Conservation (phyloP, 1,140 invertebrate genomes). For the Caligus rogercresseyi region DNA sequence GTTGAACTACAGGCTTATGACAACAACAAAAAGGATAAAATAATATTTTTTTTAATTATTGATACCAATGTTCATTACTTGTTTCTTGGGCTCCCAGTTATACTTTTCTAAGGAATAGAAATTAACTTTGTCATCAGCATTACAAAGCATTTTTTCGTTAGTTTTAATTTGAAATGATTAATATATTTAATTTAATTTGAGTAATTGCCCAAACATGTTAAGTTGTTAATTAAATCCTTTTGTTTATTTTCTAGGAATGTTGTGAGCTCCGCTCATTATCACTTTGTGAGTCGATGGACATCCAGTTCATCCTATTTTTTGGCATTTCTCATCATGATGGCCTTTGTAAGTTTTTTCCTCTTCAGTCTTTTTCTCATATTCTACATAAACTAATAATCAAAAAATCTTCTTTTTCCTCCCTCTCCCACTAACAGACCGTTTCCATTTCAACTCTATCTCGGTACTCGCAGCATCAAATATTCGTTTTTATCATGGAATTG, state of each 20-base stretch:
- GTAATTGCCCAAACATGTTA: too few relatives aligned
- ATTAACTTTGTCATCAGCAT: conserved; percentile 2
- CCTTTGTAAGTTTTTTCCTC: conserved; percentile 69
- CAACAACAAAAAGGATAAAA: too few relatives aligned
- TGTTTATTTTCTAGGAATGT: conserved; percentile 54
- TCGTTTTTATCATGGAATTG: conserved; percentile 90
- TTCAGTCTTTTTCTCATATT: not conserved
- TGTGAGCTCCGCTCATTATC: conserved; percentile 93
- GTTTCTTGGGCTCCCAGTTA: too few relatives aligned
- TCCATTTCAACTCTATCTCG: conserved; percentile 92
- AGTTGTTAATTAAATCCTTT: too few relatives aligned
- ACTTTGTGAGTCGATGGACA: conserved; percentile 94
- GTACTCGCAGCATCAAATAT: conserved; percentile 98
- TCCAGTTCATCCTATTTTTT: conserved; percentile 75
- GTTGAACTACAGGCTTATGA: not conserved
- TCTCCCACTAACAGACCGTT: conserved; percentile 78
- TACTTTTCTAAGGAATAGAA: not conserved
- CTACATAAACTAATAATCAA: conserved; percentile 5
- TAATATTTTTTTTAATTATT: too few relatives aligned
- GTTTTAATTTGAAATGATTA: conserved; percentile 13
- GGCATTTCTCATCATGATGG: conserved; percentile 88
- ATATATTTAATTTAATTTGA: too few relatives aligned
- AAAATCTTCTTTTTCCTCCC: conserved; percentile 26
- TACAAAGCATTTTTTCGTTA: conserved; percentile 7
- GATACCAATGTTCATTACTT: too few relatives aligned